phyloP scores from a whole-genome alignment of 2,797 vertebrate species.

The Gymnoscopelus microlampas region DNA sequence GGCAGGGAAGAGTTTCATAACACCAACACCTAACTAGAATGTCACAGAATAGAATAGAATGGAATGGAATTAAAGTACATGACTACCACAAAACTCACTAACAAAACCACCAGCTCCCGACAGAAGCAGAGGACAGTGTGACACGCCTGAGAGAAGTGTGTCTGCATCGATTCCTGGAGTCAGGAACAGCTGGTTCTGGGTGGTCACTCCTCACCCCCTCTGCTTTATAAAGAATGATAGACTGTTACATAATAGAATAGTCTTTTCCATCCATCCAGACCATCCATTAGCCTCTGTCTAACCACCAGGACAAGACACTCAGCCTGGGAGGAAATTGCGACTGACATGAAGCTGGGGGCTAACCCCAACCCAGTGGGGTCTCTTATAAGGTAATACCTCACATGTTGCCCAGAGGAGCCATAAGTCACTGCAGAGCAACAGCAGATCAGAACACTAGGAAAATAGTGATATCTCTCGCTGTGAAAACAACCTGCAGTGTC shows the following conservation, averaged over 20 bases:
- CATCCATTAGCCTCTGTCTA: conserved; percentile 32
- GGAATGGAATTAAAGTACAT: conserved; percentile 38
- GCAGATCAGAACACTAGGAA: conserved; percentile 18
- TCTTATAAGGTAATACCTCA: conserved; percentile 25
- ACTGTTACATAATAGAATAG: conserved; percentile 54
- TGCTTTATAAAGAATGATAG: conserved; percentile 34
- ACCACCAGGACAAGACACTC: conserved; percentile 25
- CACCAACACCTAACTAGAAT: conserved; percentile 18
- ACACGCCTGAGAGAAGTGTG: conserved; percentile 17
- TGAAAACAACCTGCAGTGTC: conserved; percentile 50
- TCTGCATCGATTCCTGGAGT: conserved; percentile 36
- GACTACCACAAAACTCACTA: conserved; percentile 7
- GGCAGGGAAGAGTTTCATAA: conserved; percentile 35
- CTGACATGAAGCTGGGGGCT: conserved; percentile 37
- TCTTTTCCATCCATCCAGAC: conserved; percentile 32
- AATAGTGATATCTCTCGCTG: conserved; percentile 32
- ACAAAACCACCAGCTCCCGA: not conserved
- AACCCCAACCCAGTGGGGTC: conserved; percentile 15
- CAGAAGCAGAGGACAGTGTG: conserved; percentile 41
- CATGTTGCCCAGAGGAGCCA: conserved; percentile 21
- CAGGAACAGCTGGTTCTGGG: conserved; percentile 58
- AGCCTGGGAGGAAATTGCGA: conserved; percentile 19
- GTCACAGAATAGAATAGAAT: conserved; percentile 28
- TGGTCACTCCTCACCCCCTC: conserved; percentile 48
- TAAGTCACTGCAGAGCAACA: conserved; percentile 41